These are phyloP conservation scores for Scarus forsteni DNA, from an alignment of 2,797 vertebrate genomes.

Conservation along the genomic window DNA sequence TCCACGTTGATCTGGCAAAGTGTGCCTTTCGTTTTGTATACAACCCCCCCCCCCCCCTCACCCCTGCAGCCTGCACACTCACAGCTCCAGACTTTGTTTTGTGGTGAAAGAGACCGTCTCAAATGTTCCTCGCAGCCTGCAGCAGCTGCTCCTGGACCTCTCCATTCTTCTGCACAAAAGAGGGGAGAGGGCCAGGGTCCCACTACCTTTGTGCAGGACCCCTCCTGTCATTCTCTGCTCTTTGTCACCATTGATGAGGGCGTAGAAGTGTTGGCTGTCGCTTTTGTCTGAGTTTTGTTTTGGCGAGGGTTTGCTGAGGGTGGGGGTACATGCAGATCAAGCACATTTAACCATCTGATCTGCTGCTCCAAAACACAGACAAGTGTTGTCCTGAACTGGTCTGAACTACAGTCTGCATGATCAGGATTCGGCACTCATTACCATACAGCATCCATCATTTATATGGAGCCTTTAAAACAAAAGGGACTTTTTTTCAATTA, in stretches of 20 bases:
- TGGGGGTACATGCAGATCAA: conserved; percentile 5
- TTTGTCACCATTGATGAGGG: conserved; percentile 73
- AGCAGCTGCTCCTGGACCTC: conserved; percentile 82
- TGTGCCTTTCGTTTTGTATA: conserved; percentile 80
- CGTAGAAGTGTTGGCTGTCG: conserved; percentile 72
- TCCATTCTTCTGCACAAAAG: conserved; percentile 77
- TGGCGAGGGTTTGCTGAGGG: conserved; percentile 36
- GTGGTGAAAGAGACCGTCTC: conserved; percentile 78
- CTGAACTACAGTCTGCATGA: neutral
- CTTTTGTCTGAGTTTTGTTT: conserved; percentile 78
- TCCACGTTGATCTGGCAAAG: conserved; percentile 76
- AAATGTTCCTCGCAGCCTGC: conserved; percentile 79
- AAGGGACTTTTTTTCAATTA: too few species aligned
- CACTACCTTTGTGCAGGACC: conserved; percentile 72
- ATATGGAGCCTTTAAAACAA: neutral
- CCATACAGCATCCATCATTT: neutral
- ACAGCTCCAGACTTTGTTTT: conserved; percentile 79
- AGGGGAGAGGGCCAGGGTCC: conserved; percentile 62
- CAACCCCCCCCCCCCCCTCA: conserved; percentile 46
- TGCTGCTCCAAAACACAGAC: conserved; percentile 20
- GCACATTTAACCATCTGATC: conserved; percentile 75
- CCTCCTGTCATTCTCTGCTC: conserved; percentile 60
- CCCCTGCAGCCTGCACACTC: conserved; percentile 58
- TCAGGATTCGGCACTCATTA: neutral
- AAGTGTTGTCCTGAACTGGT: conserved; percentile 14